Base-by-base conservation (phyloP, 2,113 vertebrate genomes). In the Prionailurus bengalensis region DNA sequence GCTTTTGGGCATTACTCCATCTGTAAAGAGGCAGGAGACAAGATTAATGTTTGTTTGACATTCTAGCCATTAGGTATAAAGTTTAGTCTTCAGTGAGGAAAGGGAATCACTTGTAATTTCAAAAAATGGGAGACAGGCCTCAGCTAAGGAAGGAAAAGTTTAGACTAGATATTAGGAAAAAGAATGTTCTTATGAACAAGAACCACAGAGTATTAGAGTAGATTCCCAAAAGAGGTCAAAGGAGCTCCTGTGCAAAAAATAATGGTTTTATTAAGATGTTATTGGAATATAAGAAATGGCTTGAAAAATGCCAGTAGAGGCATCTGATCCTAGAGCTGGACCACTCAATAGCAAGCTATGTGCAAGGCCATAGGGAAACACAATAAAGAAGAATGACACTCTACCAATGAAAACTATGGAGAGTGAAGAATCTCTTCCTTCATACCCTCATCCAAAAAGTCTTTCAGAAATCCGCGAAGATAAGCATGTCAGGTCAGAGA, bases 71-170 rank as follows among this genome's bases (percentile, higher is more conserved):
- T 97, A 97, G 87, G 96, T 98, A 96, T 95, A 96, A 98, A 98
- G 98, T 96, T 98, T 98, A 99, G 98, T 98, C 98, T 98, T 98
- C 97, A 96, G 79, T 97, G 93, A 98, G 97, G 96, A 98, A 98
- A 98, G 92, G 68, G 96, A 98, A 98, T 98, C 98, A 98, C 98
- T 99, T 98, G 98, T 97, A 98, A 53, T 89, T 25, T 95, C 48
- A 89, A 95, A 96, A 98, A 87, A 97, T 95, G 89, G 96, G 45
- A 33, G 7, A 97, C 89, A 81, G 98, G 97, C 95, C 94, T 97
- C 96, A 98, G 97, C 96, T 97, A 97, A 98, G 98, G 97, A 98
- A 98, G 95, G 97, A 97, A 97, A 96, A 91, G 81, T 97, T 96
- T 98, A 97, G 96, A 94, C 95, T 96, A 97, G 96, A 97, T 97